Conservation (phyloP, 2,888 invertebrate genomes). For the Chloromyia formosa region DNA sequence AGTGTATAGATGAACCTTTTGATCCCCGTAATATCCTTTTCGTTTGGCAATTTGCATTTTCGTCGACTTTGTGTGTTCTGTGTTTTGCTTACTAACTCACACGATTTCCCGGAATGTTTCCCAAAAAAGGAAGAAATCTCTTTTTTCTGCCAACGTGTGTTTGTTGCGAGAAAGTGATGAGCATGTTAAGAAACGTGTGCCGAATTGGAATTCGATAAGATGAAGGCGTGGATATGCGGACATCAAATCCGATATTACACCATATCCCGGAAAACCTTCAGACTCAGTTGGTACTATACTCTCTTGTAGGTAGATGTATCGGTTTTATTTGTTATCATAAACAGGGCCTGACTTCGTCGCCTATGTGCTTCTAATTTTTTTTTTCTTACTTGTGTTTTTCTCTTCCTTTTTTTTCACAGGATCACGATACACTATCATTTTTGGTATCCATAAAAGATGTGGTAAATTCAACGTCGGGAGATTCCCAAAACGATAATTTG, state of each 20-base stretch:
- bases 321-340: no score
- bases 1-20: constrained; percentile 20
- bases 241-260: not conserved
- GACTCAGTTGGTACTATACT: not conserved
- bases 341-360: no score
- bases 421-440: constrained; percentile 80
- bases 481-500: constrained; percentile 74
- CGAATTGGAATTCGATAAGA: constrained; percentile 36
- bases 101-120: no score
- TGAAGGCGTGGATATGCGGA: not conserved
- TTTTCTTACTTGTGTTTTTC: constrained; percentile 7
- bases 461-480: constrained; percentile 67
- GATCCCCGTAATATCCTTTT: constrained; percentile 23
- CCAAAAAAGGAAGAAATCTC: no score
- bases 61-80: not conserved
- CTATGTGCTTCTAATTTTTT: not conserved
- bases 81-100: not conserved
- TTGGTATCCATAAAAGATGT: constrained; percentile 83
- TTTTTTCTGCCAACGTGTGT: not conserved
- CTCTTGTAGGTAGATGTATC: not conserved
- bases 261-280: not conserved
- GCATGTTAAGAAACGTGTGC: constrained; percentile 26
- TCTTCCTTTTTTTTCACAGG: constrained; percentile 66
- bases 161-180: constrained; percentile 8
- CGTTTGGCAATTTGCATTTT: constrained; percentile 40